A percentile compares a stretch with the other conserved stretches of the same genome.
Evolutionary conservation across 2,113 vertebrate genomes (phyloP).

Genomic region (Dissostichus mawsoni): DNA sequence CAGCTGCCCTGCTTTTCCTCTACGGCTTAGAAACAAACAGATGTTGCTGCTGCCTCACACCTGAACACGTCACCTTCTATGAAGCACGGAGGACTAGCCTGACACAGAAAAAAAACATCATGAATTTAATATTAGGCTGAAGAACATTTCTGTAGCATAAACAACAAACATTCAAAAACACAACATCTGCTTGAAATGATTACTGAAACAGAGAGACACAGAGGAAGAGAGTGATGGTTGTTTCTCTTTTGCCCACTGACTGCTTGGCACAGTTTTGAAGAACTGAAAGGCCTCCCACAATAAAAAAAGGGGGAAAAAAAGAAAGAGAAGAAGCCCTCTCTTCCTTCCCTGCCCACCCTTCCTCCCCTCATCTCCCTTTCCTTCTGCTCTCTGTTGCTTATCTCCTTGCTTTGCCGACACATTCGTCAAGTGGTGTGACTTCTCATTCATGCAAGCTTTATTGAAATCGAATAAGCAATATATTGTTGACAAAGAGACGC

Average conservation of each 20-base stretch:
- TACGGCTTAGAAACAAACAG: slow-evolving; percentile 13
- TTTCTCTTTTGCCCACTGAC: slow-evolving; percentile 50
- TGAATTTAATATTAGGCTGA: slow-evolving; percentile 18
- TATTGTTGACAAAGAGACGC: slow-evolving; percentile 65
- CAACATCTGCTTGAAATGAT: slow-evolving; percentile 28
- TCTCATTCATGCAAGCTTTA: slow-evolving; percentile 62
- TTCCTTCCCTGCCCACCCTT: slow-evolving; percentile 24
- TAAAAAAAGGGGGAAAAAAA: not conserved
- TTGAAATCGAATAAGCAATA: slow-evolving; percentile 71
- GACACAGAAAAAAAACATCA: not conserved
- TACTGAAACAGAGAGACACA: slow-evolving; percentile 10
- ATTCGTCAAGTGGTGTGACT: slow-evolving; percentile 68
- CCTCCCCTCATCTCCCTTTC: not conserved
- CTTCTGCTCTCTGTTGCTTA: slow-evolving; percentile 45
- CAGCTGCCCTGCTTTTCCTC: not conserved
- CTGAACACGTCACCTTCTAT: slow-evolving; percentile 30
- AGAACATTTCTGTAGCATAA: slow-evolving; percentile 7
- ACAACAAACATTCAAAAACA: slow-evolving; percentile 19
- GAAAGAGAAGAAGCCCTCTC: slow-evolving; percentile 5
- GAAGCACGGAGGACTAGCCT: slow-evolving; percentile 22
- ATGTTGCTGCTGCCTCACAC: slow-evolving; percentile 19
- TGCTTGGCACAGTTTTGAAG: slow-evolving; percentile 60
- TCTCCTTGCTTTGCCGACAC: slow-evolving; percentile 52
- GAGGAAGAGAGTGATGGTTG: slow-evolving; percentile 36
- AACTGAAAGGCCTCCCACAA: slow-evolving; percentile 60